Evolutionary conservation across 2,888 invertebrate species (phyloP), one percentile per base, ranked within the genome.

Genomic region (Rhagium mordax): DNA sequence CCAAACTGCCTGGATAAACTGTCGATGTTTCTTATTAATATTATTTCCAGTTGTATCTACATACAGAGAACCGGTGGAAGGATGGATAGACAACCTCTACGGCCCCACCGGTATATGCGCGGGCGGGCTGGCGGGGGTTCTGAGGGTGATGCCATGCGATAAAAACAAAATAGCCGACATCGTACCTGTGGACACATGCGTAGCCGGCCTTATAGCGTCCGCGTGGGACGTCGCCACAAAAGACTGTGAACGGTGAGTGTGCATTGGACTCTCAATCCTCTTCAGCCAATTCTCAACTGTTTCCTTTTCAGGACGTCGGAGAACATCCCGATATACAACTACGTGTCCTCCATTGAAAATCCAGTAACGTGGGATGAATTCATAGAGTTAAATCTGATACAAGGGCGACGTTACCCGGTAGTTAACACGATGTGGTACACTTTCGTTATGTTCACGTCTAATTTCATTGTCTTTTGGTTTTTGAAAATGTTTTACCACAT

Each of bases 341-440:
- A 93, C 86, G 95, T 96, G 1, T 95, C 97, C 0, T 94, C 96
- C 0, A 89, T 90, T 0, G 91, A 94, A 74, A 96, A 96, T 84
- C 92, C 93, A 0, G 88, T 98, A 51, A 93, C 92, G 0, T 98
- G 98, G 98, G 90, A 89, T 0, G 90, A 93, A 57, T 95, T 95
- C 81, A 85, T 88, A 81, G 72, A 85, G 0, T 85, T 89, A 3
- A 91, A 91, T 75, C 76, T 91, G 79, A 85, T 86, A 7, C 89
- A 91, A 71, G 90, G 91, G 0, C 81, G 88, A 13, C 79, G 87
- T 0, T 89, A 89, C 72, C 92, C 92, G 0, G 85, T 90, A 29
- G 88, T 88, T 0, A 89, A 89, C 41, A 88, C 90, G 6, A 86
- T 92, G 0, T 93, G 92, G 92, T 75, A 78, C 3, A 78, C 81